Evolutionary conservation across 2,888 invertebrate genomes (phyloP).

Genomic region (Linnaemya tessellans): DNA sequence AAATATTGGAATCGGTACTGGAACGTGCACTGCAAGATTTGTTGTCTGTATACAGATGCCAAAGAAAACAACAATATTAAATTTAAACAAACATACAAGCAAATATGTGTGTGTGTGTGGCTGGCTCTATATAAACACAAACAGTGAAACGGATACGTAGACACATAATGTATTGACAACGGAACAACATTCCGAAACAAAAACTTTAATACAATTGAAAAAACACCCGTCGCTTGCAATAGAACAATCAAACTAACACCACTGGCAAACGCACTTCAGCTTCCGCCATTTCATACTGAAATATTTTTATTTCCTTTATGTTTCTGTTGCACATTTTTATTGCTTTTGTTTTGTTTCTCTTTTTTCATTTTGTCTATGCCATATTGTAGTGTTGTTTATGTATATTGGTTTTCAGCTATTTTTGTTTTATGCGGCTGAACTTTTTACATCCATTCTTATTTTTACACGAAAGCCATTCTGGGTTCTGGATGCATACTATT

Average conservation of each 20-base stretch:
- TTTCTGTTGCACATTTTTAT: not conserved
- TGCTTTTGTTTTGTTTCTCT: constrained; percentile 25
- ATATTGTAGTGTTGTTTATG: constrained; percentile 56
- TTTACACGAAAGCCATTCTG: not conserved
- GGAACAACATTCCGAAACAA: constrained; percentile 19
- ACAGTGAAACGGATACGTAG: constrained; percentile 44
- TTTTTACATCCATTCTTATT: not conserved
- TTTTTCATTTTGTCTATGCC: constrained; percentile 33
- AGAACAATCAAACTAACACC: constrained; percentile 59
- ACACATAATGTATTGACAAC: constrained; percentile 68
- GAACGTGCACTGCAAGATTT: constrained; percentile 59
- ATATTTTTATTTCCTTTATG: constrained; percentile 15
- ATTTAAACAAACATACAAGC: constrained; percentile 40
- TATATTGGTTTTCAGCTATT: constrained; percentile 57
- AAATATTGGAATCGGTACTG: constrained; percentile 55
- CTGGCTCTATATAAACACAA: not conserved
- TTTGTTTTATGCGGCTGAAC: constrained; percentile 50
- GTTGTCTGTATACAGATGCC: constrained; percentile 66
- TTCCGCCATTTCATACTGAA: constrained; percentile 66
- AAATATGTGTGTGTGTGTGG: not conserved
- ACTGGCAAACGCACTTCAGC: constrained; percentile 77
- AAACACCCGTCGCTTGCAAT: constrained; percentile 12
- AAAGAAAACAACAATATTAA: constrained; percentile 69
- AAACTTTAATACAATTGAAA: constrained; percentile 9
- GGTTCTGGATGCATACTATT: not conserved